Conservation (phyloP, 2,797 vertebrate genomes). For the Heterohyrax brucei region DNA sequence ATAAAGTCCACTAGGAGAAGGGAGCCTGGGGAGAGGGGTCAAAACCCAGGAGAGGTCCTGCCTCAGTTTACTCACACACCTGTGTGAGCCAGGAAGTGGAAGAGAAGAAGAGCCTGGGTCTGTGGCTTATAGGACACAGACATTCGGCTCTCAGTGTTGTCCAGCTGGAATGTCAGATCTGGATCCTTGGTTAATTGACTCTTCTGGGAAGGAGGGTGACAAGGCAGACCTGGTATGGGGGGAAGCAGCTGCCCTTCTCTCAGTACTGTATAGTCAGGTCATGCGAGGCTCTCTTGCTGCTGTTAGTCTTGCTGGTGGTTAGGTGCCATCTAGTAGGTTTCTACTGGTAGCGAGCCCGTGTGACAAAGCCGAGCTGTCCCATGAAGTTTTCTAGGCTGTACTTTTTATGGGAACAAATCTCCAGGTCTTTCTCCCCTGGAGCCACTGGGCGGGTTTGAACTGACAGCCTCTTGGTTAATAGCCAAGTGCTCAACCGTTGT, state of each 20-base stretch:
- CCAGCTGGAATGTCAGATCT: background rate
- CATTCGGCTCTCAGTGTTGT: background rate
- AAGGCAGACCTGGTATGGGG: background rate
- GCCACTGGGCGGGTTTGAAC: background rate
- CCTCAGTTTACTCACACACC: background rate
- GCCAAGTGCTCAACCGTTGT: background rate
- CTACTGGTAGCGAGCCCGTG: too few species aligned
- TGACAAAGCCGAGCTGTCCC: too few species aligned
- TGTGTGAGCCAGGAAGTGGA: background rate
- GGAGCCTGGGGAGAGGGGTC: background rate
- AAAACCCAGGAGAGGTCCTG: background rate
- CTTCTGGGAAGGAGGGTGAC: too few species aligned
- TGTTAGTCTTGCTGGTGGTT: background rate
- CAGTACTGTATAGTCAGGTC: background rate
- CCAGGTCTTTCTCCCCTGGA: background rate
- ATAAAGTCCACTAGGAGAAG: background rate
- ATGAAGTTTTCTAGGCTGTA: too few species aligned
- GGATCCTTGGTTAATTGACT: background rate
- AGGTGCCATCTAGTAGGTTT: too few species aligned
- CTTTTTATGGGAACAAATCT: background rate
- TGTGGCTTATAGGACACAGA: background rate
- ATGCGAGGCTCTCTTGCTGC: background rate
- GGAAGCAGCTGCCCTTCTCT: background rate
- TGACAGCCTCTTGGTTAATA: background rate
- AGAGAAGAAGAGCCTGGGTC: background rate